A percentile compares a stretch with the other conserved stretches of the same genome.
Conservation (phyloP, 1,140 invertebrate species). For the Scylla paramamosain region DNA sequence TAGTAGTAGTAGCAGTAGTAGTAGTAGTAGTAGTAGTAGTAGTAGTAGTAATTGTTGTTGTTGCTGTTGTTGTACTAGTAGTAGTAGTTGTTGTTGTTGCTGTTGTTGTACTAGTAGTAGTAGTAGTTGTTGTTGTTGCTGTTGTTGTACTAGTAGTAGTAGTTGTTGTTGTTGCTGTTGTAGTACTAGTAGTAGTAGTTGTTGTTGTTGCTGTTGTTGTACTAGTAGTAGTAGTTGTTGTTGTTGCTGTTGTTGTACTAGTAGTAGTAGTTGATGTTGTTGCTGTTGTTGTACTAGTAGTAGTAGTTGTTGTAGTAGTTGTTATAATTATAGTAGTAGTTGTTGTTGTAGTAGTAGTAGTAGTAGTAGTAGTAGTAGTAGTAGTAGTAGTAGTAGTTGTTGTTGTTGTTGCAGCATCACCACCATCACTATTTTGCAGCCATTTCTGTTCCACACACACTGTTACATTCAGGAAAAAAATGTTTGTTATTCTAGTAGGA, state of each 20-base stretch:
- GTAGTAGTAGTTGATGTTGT: too few relatives aligned
- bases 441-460: too few relatives aligned
- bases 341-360: not conserved
- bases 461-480: too few relatives aligned
- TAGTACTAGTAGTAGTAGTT: not conserved
- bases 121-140: not conserved
- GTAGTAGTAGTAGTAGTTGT: not conserved
- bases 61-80: not conserved
- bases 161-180: not conserved
- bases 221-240: too few relatives aligned
- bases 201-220: not conserved
- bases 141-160: not conserved
- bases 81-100: not conserved
- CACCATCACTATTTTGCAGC: not conserved
- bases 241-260: too few relatives aligned
- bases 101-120: not conserved
- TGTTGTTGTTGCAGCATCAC: not conserved
- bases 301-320: too few relatives aligned
- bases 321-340: not conserved
- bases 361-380: not conserved
- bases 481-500: too few relatives aligned
- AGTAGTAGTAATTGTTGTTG: too few relatives aligned
- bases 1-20: too few relatives aligned
- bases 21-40: too few relatives aligned
- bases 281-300: too few relatives aligned